Evolutionary conservation across 2,888 invertebrate species (phyloP).

Genomic region (Ectobius pallidus): DNA sequence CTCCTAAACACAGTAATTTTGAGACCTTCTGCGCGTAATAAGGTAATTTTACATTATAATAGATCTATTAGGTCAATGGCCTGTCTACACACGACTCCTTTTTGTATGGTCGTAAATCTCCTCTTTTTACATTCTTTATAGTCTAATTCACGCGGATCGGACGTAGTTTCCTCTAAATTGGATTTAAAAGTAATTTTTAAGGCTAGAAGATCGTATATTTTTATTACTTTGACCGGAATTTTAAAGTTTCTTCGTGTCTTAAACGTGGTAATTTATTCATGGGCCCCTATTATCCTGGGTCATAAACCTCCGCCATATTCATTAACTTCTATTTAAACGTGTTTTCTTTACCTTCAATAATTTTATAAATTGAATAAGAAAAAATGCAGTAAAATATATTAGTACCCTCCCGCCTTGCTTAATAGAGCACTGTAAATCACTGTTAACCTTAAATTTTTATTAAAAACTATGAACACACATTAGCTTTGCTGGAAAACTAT

Average conservation of each 20-base stretch:
- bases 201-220: not conserved
- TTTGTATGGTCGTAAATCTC: slow-evolving; percentile 3
- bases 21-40: not conserved
- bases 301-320: not conserved
- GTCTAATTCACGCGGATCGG: not conserved
- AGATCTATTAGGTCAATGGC: not conserved
- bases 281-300: not conserved
- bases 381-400: too few species aligned
- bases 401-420: too few species aligned
- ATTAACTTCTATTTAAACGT: not conserved
- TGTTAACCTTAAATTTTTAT: too few species aligned
- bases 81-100: not conserved
- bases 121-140: not conserved
- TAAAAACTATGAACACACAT: too few species aligned
- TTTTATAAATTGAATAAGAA: not conserved
- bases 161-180: not conserved
- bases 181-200: slow-evolving; percentile 4
- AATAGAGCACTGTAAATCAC: too few species aligned
- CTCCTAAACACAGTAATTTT: slow-evolving; percentile 8
- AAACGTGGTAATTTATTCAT: not conserved
- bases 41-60: slow-evolving; percentile 21
- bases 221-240: not conserved
- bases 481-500: too few species aligned
- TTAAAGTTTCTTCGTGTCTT: not conserved
- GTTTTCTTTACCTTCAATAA: not conserved